phyloP scores from a whole-genome alignment of 1,140 invertebrate genomes.

The Drosophila kikkawai region DNA sequence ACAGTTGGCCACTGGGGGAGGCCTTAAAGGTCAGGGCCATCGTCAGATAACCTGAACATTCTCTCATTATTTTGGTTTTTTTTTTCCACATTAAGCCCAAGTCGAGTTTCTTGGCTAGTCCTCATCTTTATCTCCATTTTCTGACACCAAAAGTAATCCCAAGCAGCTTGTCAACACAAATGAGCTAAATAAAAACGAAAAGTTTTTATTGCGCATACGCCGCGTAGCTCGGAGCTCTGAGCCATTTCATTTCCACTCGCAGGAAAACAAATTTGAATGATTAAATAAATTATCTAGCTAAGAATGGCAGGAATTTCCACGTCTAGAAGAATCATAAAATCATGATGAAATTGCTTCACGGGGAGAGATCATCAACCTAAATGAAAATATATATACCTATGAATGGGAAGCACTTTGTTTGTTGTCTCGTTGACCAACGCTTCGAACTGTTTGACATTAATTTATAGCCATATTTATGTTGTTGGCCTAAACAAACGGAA shows the following conservation, averaged over 20 bases:
- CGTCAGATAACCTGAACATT: neutral
- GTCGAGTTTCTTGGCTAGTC: neutral
- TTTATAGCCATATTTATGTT: constrained; percentile 18
- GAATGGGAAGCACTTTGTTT: neutral
- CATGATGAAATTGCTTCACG: constrained; percentile 17
- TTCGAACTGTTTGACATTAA: constrained; percentile 36
- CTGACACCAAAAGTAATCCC: constrained; percentile 19
- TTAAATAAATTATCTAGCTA: constrained; percentile 68
- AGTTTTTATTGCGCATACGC: constrained; percentile 72
- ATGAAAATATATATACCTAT: neutral
- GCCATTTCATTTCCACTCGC: constrained; percentile 32
- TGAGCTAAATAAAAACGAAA: constrained; percentile 40
- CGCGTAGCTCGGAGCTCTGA: constrained; percentile 26
- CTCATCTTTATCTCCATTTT: constrained; percentile 39
- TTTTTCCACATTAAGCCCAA: constrained; percentile 18
- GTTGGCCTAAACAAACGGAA: neutral
- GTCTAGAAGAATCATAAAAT: constrained; percentile 18
- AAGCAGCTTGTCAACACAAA: constrained; percentile 45
- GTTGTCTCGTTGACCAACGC: constrained; percentile 25
- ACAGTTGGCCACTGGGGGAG: constrained; percentile 23
- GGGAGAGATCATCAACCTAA: constrained; percentile 28
- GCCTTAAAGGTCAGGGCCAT: constrained; percentile 33
- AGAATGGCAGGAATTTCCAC: constrained; percentile 26
- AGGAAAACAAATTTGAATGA: constrained; percentile 64
- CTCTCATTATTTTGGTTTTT: constrained; percentile 8